A percentile compares a stretch with the other conserved stretches of the same genome.
phyloP scores from a whole-genome alignment of 2,797 vertebrate species.

The Sardinella longiceps region DNA sequence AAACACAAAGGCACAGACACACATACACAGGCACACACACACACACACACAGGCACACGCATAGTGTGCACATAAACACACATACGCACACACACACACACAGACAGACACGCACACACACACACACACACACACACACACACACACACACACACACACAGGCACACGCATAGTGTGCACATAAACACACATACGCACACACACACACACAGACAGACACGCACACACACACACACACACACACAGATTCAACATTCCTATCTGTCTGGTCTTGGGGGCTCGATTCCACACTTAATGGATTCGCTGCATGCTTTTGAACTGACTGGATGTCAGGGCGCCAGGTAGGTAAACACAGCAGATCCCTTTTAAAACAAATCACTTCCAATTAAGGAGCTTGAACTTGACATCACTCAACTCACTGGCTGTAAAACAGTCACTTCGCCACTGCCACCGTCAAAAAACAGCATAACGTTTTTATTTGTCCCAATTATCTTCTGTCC shows the following conservation, averaged over 20 bases:
- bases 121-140: too few species aligned
- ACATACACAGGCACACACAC: too few species aligned
- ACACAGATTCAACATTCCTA: background rate
- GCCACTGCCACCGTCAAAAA: background rate
- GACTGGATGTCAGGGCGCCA: background rate
- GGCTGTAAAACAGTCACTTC: background rate
- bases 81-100: conserved; percentile 8
- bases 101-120: background rate
- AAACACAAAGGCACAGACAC: background rate
- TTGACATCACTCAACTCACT: background rate
- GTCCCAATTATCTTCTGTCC: too few species aligned
- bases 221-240: conserved; percentile 11
- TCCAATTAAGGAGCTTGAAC: background rate
- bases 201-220: conserved; percentile 2
- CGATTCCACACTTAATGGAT: background rate
- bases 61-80: too few species aligned
- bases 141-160: background rate
- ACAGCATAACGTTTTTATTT: background rate
- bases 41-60: conserved; percentile 6
- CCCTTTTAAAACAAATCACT: background rate
- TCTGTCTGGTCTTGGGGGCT: background rate
- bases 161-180: too few species aligned
- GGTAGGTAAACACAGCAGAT: background rate
- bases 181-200: background rate
- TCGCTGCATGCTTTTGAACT: background rate